A percentile compares a stretch with the other conserved stretches of the same genome.
These are phyloP conservation scores for Enteromius trimaculatus DNA, from an alignment of 2,797 vertebrate species.

Conservation along the genomic window DNA sequence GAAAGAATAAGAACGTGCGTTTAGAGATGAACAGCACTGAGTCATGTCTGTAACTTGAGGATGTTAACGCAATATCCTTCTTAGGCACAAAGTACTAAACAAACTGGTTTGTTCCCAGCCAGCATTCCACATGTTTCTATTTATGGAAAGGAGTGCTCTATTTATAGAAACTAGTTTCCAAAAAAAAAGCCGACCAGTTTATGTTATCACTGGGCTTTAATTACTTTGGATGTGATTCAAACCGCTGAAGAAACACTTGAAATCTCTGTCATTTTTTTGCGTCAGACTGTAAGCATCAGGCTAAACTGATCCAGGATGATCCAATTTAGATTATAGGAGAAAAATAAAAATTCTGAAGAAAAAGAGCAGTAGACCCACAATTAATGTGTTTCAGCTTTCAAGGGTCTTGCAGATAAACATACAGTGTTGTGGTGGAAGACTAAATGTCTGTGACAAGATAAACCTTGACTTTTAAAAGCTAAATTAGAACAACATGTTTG, in stretches of 20 bases:
- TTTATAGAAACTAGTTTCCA: constrained; percentile 40
- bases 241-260: neutral
- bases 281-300: neutral
- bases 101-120: constrained; percentile 25
- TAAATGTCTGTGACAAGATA: constrained; percentile 9
- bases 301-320: neutral
- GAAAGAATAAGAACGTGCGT: neutral
- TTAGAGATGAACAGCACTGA: neutral
- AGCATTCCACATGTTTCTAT: constrained; percentile 39
- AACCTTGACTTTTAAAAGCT: constrained; percentile 1
- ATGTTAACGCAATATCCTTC: constrained; percentile 9
- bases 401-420: neutral
- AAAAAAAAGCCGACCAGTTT: too few species aligned
- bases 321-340: neutral
- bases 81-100: constrained; percentile 8
- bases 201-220: neutral
- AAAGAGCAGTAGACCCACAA: neutral
- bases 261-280: neutral
- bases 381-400: neutral
- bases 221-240: neutral
- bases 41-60: constrained; percentile 41
- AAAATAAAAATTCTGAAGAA: too few species aligned
- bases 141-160: constrained; percentile 32
- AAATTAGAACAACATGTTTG: constrained; percentile 16
- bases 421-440: neutral